Base-by-base conservation (phyloP, 2,888 invertebrate species). In the Tethea ocularis region DNA sequence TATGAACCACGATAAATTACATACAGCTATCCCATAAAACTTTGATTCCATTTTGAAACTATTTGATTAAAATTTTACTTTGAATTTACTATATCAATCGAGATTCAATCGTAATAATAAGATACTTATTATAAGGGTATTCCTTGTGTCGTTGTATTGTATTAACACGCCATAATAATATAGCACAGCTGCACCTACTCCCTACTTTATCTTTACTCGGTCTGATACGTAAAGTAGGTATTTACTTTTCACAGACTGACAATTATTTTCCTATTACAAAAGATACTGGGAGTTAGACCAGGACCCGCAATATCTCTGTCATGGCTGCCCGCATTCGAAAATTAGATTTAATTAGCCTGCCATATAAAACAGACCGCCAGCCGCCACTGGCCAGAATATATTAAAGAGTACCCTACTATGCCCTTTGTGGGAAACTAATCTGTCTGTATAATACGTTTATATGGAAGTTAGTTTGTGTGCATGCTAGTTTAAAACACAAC, bases 331-430 rank as follows among this genome's bases (percentile, higher is more conserved):
- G 80, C 86, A 80, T 82, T 80, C 78, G 80, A 82, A 86, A 87
- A 87, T 86, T 86, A 80, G 77, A 87, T 87, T 87, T 87, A 86
- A 88, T 87, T 87, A 87, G 76, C 78, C 71, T 68, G 71, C 69
- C 72, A 74, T 75, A 77, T 77, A 76, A 78, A 80, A 77, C 74
- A 74, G 70, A 69, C 68, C 70, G 68, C 71, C 67, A 3, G 69
- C 69, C n/a, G n/a, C n/a, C n/a, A n/a, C n/a, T 57, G 67, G 69
- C 64, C 71, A 62, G 70, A 67, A 67, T 68, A 68, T 20, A 68
- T 71, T 38, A 68, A 74, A 69, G 52, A 53, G 52, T 26, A 53
- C 29, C 24, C n/a, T 17, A 26, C 52, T 24, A 51, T 15, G 52
- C 20, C 46, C 20, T 46, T 46, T 46, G 46, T 46, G 46, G 46